Conservation (phyloP, 2,888 invertebrate species). For the Ochropacha duplaris region DNA sequence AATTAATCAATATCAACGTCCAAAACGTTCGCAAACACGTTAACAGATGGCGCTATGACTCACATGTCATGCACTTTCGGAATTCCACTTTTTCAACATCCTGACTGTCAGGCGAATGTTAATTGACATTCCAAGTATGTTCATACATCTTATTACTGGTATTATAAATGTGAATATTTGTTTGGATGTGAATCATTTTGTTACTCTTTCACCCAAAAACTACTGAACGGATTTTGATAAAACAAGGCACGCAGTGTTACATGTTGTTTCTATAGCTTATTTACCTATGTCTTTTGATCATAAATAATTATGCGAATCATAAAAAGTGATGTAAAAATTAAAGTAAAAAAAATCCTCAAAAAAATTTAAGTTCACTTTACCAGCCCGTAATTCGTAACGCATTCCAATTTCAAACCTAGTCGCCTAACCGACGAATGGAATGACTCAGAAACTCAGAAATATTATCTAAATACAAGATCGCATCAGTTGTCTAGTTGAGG, state of each 20-base stretch:
- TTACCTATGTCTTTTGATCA: no score
- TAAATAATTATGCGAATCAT: no score
- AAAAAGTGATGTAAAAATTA: no score
- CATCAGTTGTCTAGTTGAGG: not conserved
- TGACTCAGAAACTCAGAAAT: not conserved
- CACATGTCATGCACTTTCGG: slow-evolving; percentile 29
- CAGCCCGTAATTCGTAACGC: not conserved
- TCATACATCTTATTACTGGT: no score
- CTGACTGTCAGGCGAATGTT: slow-evolving; percentile 45
- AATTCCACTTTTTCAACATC: slow-evolving; percentile 37
- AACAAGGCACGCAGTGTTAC: no score
- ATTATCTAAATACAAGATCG: not conserved
- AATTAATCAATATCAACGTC: not conserved
- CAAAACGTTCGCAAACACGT: not conserved
- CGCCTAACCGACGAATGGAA: not conserved
- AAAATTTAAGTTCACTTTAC: not conserved
- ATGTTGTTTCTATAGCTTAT: no score
- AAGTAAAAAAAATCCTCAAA: no score
- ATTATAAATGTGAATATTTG: no score
- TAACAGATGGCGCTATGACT: slow-evolving; percentile 25
- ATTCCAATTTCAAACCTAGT: not conserved
- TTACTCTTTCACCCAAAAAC: no score
- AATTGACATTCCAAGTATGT: no score
- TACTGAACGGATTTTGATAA: no score
- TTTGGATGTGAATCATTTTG: no score